A percentile compares a stretch with the other conserved stretches of the same genome.
Evolutionary conservation across 2,888 invertebrate genomes (phyloP).

Genomic region (Abrostola tripartita): DNA sequence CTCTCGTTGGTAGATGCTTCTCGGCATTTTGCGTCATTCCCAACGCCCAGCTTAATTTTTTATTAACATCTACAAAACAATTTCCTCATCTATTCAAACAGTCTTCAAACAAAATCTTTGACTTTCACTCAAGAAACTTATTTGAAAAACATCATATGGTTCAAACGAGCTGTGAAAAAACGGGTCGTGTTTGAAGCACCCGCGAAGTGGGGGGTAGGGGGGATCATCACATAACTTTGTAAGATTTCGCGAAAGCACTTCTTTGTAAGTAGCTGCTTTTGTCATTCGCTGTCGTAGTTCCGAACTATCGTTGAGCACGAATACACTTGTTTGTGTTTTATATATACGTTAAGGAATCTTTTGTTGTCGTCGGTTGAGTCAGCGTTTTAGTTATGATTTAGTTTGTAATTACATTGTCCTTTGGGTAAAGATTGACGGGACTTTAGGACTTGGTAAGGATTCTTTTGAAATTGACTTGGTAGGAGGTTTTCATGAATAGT

Average conservation of each 20-base stretch:
- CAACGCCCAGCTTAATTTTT: no score
- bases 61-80: no score
- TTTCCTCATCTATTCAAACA: neutral
- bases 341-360: slow-evolving; percentile 45
- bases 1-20: no score
- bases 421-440: slow-evolving; percentile 9
- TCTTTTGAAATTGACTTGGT: no score
- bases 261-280: slow-evolving; percentile 66
- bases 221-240: slow-evolving; percentile 71
- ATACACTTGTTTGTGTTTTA: slow-evolving; percentile 57
- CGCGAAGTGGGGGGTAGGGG: slow-evolving; percentile 39
- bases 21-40: no score
- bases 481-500: no score
- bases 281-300: slow-evolving; percentile 63
- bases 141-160: slow-evolving; percentile 50
- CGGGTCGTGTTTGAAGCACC: slow-evolving; percentile 66
- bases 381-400: slow-evolving; percentile 32
- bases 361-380: slow-evolving; percentile 43
- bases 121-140: slow-evolving; percentile 39
- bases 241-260: slow-evolving; percentile 66
- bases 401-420: slow-evolving; percentile 38
- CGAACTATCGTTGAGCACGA: slow-evolving; percentile 64
- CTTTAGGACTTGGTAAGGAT: neutral
- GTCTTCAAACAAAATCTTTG: slow-evolving; percentile 20
- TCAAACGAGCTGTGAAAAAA: slow-evolving; percentile 63